Evolutionary conservation across 2,888 invertebrate genomes (phyloP), one percentile per base, ranked within the genome.

Genomic region (Macrophya alboannulata): DNA sequence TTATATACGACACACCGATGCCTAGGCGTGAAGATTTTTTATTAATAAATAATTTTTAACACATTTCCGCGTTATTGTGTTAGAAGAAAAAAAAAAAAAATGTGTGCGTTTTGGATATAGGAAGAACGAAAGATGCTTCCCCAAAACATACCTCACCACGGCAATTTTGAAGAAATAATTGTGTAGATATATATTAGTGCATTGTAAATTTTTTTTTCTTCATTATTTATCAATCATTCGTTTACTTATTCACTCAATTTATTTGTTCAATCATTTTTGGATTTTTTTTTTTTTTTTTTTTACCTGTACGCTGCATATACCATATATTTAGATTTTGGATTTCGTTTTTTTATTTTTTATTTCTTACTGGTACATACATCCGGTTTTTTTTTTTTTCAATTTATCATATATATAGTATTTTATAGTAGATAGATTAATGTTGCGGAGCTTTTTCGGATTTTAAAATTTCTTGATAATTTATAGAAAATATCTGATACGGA

Each of bases 61-160:
- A 31, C 31, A 31, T 31, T 31, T 31, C 31, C 31, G 31, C 31
- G 31, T 31, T 31, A 31, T 31, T 31, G 31, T 31, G 31, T 31
- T 31, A 31, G 3, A 31, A 31, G 3, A 31, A 31, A 31, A 31
- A 31, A 31, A 31, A n/a, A n/a, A 1, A 21, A 79, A 62, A 59
- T 62, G 90, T 91, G 89, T 31, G 31, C 31, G 90, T 92, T 92
- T 92, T 92, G 91, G 91, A 89, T 91, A 91, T 91, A 91, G 92
- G 92, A 92, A 91, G 91, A 92, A 91, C 90, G 90, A 91, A 92
- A 90, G 89, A 90, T 92, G 90, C 92, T 93, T 92, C 92, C 92
- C 92, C 92, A 92, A 92, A 92, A 92, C 92, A 92, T 92, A 92
- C 92, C 92, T 92, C 92, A 88, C 90, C 91, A 91, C 89, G 91